Conservation (phyloP, 2,113 vertebrate species). For the Cygnus buccinator region DNA sequence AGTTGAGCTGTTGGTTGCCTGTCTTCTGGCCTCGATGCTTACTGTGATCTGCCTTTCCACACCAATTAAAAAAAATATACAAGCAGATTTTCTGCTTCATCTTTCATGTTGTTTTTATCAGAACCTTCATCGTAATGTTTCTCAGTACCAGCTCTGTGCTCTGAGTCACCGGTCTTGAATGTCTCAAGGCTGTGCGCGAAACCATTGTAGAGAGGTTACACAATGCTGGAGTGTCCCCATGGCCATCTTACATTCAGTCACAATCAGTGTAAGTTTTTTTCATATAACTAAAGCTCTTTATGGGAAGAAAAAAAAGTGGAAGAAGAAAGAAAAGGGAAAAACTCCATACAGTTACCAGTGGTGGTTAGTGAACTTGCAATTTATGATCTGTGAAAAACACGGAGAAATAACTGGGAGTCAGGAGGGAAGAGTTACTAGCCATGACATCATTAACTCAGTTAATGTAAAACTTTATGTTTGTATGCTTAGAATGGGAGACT, state of each 20-base stretch:
- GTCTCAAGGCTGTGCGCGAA: neutral
- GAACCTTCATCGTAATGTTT: neutral
- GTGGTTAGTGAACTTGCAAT: neutral
- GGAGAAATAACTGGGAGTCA: neutral
- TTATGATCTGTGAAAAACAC: conserved; percentile 7
- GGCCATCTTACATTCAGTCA: neutral
- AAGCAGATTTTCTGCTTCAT: neutral
- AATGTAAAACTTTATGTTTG: neutral
- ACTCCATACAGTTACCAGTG: neutral
- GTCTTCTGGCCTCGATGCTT: neutral
- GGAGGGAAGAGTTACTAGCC: conserved; percentile 39
- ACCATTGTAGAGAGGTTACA: neutral
- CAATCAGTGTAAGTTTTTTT: neutral
- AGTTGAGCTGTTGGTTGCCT: neutral
- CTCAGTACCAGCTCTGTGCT: neutral
- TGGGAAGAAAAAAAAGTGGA: neutral
- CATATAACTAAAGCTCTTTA: neutral
- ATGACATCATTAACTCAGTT: neutral
- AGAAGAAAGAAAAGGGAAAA: neutral
- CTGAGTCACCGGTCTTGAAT: neutral
- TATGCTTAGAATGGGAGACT: neutral
- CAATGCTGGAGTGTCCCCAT: neutral
- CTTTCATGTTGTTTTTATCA: neutral
- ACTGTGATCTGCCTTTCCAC: neutral
- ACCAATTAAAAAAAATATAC: neutral